Evolutionary conservation across 2,888 invertebrate species (phyloP).

Genomic region (Coleophora deauratella): DNA sequence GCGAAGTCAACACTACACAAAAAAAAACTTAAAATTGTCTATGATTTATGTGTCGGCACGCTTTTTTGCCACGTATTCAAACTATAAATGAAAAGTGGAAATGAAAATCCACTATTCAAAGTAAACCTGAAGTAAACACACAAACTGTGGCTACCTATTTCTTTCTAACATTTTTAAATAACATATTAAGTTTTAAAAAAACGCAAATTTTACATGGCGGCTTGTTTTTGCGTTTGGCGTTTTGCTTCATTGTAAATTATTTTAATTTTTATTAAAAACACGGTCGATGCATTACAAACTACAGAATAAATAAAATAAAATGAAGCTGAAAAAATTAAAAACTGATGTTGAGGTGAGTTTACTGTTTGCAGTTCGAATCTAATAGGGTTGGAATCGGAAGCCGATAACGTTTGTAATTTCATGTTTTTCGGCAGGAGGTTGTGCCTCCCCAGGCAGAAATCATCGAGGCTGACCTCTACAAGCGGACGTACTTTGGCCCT

Average conservation of each 20-base stretch:
- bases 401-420: conserved; percentile 6
- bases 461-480: conserved; percentile 63
- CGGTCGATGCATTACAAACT: too few relatives aligned
- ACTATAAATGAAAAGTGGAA: too few relatives aligned
- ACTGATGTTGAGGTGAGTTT: conserved; percentile 39
- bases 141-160: too few relatives aligned
- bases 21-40: too few relatives aligned
- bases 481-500: conserved; percentile 65
- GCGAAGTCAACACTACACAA: too few relatives aligned
- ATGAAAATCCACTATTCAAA: too few relatives aligned
- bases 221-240: conserved; percentile 1
- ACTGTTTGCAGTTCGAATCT: neutral
- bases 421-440: conserved; percentile 28
- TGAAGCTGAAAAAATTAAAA: conserved; percentile 58
- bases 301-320: conserved; percentile 12
- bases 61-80: too few relatives aligned
- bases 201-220: conserved; percentile 1
- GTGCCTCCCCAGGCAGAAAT: conserved; percentile 60
- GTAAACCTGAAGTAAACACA: too few relatives aligned
- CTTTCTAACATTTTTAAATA: too few relatives aligned
- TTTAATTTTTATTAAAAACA: neutral
- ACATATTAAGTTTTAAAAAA: too few relatives aligned
- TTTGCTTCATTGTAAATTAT: neutral
- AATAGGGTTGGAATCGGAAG: neutral
- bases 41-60: too few relatives aligned